Percentiles rank a stretch among this genome's conserved stretches.
Conservation (phyloP, 2,888 invertebrate species). For the Imbricaverruca yamaguchii region DNA sequence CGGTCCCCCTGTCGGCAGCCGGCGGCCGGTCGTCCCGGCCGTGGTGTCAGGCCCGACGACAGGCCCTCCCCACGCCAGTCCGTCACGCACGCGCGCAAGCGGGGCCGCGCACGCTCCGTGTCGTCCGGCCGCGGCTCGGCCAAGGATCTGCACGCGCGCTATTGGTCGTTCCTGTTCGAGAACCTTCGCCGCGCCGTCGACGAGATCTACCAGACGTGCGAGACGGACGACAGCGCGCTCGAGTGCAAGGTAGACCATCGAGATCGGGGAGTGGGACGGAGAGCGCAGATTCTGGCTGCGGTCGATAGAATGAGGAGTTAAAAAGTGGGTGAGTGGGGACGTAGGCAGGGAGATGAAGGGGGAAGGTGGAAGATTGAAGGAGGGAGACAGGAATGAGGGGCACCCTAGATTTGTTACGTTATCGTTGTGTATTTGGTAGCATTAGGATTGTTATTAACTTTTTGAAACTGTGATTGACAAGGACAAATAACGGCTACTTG, state of each 20-base stretch:
- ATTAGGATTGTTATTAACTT: too few species aligned
- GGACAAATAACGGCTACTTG: too few species aligned
- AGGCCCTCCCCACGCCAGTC: not conserved
- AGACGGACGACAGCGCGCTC: conserved; percentile 83
- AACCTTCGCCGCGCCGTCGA: conserved; percentile 87
- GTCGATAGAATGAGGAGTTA: too few species aligned
- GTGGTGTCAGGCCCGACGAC: not conserved
- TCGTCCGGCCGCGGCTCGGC: not conserved
- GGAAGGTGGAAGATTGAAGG: not conserved
- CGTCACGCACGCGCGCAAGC: not conserved
- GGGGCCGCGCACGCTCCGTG: not conserved
- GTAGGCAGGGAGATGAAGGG: not conserved
- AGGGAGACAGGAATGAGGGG: not conserved
- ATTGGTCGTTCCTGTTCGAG: conserved; percentile 93
- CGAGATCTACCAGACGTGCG: conserved; percentile 92
- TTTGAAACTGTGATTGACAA: too few species aligned
- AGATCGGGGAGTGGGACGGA: too few species aligned
- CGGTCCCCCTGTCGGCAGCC: not conserved
- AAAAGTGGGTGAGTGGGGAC: conserved; percentile 19
- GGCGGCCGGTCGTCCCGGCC: not conserved
- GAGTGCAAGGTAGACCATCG: conserved; percentile 59
- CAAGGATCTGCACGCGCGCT: conserved; percentile 45
- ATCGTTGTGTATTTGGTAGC: too few species aligned
- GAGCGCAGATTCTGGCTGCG: too few species aligned
- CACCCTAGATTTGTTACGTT: too few species aligned